Conservation (phyloP, 2,888 invertebrate species). For the Drosophila melanosoma region DNA sequence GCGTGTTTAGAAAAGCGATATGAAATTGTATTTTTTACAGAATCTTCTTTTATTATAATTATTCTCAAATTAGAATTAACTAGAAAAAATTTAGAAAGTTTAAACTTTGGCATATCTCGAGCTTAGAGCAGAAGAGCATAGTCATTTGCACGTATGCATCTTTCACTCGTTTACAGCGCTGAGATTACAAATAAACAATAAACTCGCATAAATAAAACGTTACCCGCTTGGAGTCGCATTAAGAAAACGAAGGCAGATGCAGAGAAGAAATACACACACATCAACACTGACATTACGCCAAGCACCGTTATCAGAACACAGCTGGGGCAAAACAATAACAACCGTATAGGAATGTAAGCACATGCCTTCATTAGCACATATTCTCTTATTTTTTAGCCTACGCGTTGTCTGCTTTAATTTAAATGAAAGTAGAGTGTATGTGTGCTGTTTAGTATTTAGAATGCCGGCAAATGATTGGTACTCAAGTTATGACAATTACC, state of each 20-base stretch:
- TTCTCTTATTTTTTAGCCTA: conserved; percentile 28
- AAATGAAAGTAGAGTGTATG: conserved; percentile 1
- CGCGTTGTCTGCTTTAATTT: conserved; percentile 31
- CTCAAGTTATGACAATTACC: conserved; percentile 46
- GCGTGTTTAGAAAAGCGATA: neutral
- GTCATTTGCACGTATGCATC: no score
- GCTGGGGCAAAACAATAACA: conserved; percentile 38
- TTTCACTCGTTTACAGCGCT: neutral
- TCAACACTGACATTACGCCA: conserved; percentile 28
- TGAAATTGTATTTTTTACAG: neutral
- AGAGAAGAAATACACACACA: neutral
- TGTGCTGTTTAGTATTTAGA: neutral
- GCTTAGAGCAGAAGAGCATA: neutral
- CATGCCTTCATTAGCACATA: conserved; percentile 7
- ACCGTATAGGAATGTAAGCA: conserved; percentile 22
- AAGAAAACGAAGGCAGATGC: neutral
- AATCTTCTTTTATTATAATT: neutral
- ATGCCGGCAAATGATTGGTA: conserved; percentile 30
- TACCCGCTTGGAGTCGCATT: neutral
- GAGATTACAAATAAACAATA: conserved; percentile 9
- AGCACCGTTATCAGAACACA: conserved; percentile 63
- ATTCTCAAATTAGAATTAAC: neutral
- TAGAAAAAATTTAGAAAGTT: neutral
- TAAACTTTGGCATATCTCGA: neutral
- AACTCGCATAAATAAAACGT: conserved; percentile 4